Base-by-base conservation (phyloP, 2,113 vertebrate genomes). In the Corynorhinus townsendii region DNA sequence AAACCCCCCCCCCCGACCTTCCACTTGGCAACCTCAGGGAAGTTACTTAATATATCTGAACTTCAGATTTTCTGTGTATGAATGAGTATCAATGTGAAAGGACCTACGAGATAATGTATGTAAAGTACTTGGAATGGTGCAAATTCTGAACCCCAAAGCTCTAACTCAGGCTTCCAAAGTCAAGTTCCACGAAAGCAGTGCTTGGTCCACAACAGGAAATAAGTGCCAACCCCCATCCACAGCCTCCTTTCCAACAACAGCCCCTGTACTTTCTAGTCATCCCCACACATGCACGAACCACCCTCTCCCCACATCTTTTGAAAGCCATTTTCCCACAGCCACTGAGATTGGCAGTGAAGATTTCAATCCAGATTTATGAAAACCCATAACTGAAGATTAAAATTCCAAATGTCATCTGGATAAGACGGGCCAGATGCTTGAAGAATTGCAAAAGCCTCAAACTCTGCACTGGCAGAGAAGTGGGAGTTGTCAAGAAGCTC, bases 341-440 rank as follows among this genome's bases (percentile, higher is more conserved):
- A n/a, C 95, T 45, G 79, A 96, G 93, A 95, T 19, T 62, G 59
- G 93, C 56, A 90, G 86, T 76, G 88, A 95, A 15, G 68, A 92
- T 80, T 95, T 94, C 95, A 92, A 95, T 92, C 71, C 69, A 97
- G 92, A 95, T 97, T 97, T 97, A 96, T 84, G 94, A 90, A 96
- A 95, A 97, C 85, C 83, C 90, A 94, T 94, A 97, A 95, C 86
- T 38, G 83, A 92, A 96, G 96, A 97, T 97, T 96, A 96, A 97
- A 95, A 97, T 97, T 95, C 96, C 96, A 95, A 97, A 95, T 93
- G 92, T 92, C 94, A 93, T 95, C 83, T 92, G 85, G 94, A 80
- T 94, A 92, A 96, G 90, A 93, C 4, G 26, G 90, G 91, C 93
- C 95, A 96, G 92, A 97, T 90, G 92, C 97, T 92, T 73, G 45